Conservation (phyloP, 2,888 invertebrate species). For the Hemistola chrysoprasaria region DNA sequence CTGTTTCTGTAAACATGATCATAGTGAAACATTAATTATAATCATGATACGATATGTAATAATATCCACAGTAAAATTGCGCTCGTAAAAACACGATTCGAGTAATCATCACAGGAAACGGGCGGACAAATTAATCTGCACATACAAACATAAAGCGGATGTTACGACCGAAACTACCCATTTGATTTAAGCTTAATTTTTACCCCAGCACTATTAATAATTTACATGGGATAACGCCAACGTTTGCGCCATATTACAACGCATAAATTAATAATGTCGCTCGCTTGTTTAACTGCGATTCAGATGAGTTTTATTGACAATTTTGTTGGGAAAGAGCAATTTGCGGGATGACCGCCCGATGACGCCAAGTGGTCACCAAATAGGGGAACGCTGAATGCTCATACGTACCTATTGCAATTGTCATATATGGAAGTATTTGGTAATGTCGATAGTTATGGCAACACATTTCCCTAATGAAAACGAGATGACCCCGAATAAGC, state of each 20-base stretch:
- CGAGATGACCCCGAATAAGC: conserved; percentile 29
- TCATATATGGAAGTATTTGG: conserved; percentile 56
- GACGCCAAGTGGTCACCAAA: conserved; percentile 77
- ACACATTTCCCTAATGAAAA: conserved; percentile 35
- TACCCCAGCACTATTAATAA: conserved; percentile 82
- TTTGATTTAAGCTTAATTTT: conserved; percentile 81
- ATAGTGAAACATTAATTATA: conserved; percentile 27
- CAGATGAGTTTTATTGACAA: conserved; percentile 83
- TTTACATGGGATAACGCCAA: conserved; percentile 78
- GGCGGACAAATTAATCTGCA: conserved; percentile 71
- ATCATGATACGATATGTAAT: conserved; percentile 30
- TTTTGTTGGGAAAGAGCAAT: conserved; percentile 81
- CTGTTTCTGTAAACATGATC: conserved; percentile 21
- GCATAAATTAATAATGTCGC: conserved; percentile 82
- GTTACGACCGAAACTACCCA: conserved; percentile 77
- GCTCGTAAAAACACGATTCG: conserved; percentile 48
- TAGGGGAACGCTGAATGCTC: conserved; percentile 54
- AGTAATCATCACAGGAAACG: conserved; percentile 57
- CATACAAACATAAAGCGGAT: conserved; percentile 74
- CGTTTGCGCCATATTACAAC: conserved; percentile 80
- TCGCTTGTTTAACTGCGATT: conserved; percentile 82
- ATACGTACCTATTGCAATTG: conserved; percentile 45
- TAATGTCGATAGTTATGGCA: conserved; percentile 50
- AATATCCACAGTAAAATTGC: conserved; percentile 26
- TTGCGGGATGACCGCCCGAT: conserved; percentile 76